phyloP scores from a whole-genome alignment of 2,888 invertebrate species.

The Netelia melanura region DNA sequence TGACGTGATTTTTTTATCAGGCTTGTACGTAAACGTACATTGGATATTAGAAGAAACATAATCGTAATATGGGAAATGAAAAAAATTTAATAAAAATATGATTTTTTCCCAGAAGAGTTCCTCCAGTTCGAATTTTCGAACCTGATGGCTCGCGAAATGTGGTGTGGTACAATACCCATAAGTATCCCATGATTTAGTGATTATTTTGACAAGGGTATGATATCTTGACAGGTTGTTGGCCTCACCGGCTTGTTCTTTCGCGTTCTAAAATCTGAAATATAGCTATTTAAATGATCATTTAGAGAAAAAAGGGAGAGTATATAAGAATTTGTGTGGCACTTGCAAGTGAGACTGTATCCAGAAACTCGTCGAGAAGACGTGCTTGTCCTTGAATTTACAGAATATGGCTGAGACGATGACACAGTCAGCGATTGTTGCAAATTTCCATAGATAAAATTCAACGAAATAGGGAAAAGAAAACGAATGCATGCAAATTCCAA shows the following conservation, averaged over 20 bases:
- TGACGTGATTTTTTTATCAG: slow-evolving; percentile 18
- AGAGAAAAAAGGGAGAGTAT: slow-evolving; percentile 41
- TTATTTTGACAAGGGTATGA: slow-evolving; percentile 84
- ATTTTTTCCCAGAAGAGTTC: too few species aligned
- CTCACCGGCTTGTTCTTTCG: slow-evolving; percentile 75
- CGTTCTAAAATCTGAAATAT: slow-evolving; percentile 77
- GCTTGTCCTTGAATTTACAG: too few species aligned
- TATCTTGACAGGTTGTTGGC: slow-evolving; percentile 81
- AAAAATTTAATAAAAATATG: too few species aligned
- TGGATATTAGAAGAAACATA: too few species aligned
- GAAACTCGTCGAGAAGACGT: too few species aligned
- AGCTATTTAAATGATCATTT: slow-evolving; percentile 81
- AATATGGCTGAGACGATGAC: too few species aligned
- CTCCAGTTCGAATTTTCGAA: slow-evolving; percentile 16
- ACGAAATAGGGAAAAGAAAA: too few species aligned
- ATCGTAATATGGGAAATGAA: slow-evolving; percentile 28
- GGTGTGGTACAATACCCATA: slow-evolving; percentile 77
- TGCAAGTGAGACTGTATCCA: slow-evolving; percentile 3
- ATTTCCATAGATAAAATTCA: too few species aligned
- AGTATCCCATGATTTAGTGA: slow-evolving; percentile 83
- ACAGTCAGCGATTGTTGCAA: too few species aligned
- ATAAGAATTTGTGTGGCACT: slow-evolving; percentile 30
- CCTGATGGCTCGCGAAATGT: slow-evolving; percentile 15
- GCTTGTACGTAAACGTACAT: neutral
- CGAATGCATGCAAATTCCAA: too few species aligned